Evolutionary conservation across 2,888 invertebrate species (phyloP).

Genomic region (Dexiosoma caninum): DNA sequence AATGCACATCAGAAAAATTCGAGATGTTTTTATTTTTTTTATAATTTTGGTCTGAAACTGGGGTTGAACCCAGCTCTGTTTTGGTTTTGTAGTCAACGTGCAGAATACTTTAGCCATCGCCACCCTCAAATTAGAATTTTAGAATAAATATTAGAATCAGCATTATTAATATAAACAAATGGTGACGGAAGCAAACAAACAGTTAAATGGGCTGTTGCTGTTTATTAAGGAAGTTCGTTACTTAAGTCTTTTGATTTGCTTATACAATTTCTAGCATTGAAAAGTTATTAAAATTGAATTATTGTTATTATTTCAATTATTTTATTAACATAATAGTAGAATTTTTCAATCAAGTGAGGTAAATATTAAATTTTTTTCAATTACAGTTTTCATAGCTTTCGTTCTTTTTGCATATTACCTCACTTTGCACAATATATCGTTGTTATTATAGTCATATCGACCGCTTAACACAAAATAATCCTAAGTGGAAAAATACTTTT

Average conservation of each 20-base stretch:
- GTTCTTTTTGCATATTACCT: slow-evolving; percentile 24
- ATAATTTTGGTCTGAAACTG: too few species aligned
- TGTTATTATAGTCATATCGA: neutral
- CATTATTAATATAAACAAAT: neutral
- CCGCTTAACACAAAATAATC: too few species aligned
- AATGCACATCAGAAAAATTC: too few species aligned
- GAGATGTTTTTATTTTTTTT: too few species aligned
- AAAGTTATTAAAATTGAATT: neutral
- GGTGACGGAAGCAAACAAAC: neutral
- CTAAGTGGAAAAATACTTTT: too few species aligned
- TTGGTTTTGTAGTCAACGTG: too few species aligned
- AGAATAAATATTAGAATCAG: too few species aligned
- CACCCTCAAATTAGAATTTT: too few species aligned
- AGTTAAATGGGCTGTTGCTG: neutral
- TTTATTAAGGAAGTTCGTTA: slow-evolving; percentile 1
- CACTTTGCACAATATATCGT: too few species aligned
- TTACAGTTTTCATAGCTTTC: too few species aligned
- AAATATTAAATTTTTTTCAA: neutral
- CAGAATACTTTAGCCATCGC: too few species aligned
- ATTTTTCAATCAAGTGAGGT: neutral
- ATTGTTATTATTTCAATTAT: neutral
- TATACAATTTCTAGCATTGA: neutral
- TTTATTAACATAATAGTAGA: neutral
- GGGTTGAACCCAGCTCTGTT: too few species aligned
- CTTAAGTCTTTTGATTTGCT: slow-evolving; percentile 39